phyloP scores from a whole-genome alignment of 1,140 invertebrate species.

The Lithobius niger region DNA sequence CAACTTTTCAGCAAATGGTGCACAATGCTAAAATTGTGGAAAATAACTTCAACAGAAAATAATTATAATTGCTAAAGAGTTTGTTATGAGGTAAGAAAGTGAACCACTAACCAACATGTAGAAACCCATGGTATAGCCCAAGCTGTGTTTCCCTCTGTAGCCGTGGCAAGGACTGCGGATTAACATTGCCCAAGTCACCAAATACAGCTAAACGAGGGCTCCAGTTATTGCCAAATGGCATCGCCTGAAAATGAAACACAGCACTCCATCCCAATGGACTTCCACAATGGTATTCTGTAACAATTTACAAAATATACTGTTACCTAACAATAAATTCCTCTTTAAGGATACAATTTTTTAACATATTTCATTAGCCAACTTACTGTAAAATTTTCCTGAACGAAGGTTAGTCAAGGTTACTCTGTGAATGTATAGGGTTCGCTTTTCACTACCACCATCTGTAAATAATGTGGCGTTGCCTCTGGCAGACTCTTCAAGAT shows the following conservation, averaged over 20 bases:
- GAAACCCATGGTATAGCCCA: slow-evolving; percentile 67
- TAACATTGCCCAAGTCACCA: slow-evolving; percentile 83
- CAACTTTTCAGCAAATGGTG: too few relatives aligned
- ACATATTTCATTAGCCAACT: too few relatives aligned
- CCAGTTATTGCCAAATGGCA: slow-evolving; percentile 49
- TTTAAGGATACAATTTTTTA: too few relatives aligned
- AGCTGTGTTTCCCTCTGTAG: slow-evolving; percentile 66
- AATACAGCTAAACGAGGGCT: slow-evolving; percentile 65
- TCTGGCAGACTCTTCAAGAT: slow-evolving; percentile 38
- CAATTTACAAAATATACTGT: too few relatives aligned
- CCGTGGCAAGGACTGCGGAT: slow-evolving; percentile 60
- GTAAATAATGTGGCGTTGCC: slow-evolving; percentile 55
- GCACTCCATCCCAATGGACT: slow-evolving; percentile 64
- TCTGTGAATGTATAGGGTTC: slow-evolving; percentile 65
- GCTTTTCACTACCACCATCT: slow-evolving; percentile 57
- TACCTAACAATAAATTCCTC: too few relatives aligned
- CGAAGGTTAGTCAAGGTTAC: slow-evolving; percentile 44
- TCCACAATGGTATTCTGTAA: slow-evolving; percentile 66
- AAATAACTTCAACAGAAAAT: too few relatives aligned
- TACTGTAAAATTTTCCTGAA: slow-evolving; percentile 48
- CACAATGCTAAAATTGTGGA: too few relatives aligned
- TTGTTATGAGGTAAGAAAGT: too few relatives aligned
- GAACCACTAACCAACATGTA: slow-evolving; percentile 65
- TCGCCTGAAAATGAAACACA: slow-evolving; percentile 56
- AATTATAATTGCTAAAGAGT: too few relatives aligned